phyloP scores from a whole-genome alignment of 2,113 vertebrate genomes.

The Phycodurus eques region DNA sequence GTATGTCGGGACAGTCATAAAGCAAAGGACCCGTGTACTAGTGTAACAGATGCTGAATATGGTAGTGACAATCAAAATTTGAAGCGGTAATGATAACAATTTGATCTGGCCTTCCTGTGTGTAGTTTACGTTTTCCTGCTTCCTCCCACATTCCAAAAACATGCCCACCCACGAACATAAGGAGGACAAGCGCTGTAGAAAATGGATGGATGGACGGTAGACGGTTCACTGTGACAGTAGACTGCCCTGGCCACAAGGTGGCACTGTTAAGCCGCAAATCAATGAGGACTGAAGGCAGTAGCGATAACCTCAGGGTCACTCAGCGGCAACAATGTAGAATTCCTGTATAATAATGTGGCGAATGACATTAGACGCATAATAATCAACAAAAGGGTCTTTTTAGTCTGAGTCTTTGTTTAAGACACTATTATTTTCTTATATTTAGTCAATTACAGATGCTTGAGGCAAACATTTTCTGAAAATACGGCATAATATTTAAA shows the following conservation, averaged over 20 bases:
- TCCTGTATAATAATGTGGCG: slow-evolving; percentile 67
- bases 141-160: neutral
- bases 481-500: no score
- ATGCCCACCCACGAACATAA: neutral
- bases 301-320: slow-evolving; percentile 43
- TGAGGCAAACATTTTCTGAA: no score
- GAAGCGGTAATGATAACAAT: neutral
- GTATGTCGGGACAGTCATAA: no score
- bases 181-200: neutral
- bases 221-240: neutral
- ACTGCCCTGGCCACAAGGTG: slow-evolving; percentile 35
- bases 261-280: slow-evolving; percentile 63
- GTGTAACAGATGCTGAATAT: neutral
- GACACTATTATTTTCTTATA: no score
- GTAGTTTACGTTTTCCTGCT: neutral
- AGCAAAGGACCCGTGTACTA: no score
- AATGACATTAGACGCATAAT: slow-evolving; percentile 46
- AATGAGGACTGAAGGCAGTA: neutral
- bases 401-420: neutral
- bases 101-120: neutral
- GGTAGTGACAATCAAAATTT: neutral
- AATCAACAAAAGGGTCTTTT: no score
- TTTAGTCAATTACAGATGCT: no score
- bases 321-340: slow-evolving; percentile 62
- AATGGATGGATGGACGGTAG: neutral